Percentiles rank a stretch among this genome's conserved stretches.
Conservation (phyloP, 2,797 vertebrate genomes). For the Mus caroli region DNA sequence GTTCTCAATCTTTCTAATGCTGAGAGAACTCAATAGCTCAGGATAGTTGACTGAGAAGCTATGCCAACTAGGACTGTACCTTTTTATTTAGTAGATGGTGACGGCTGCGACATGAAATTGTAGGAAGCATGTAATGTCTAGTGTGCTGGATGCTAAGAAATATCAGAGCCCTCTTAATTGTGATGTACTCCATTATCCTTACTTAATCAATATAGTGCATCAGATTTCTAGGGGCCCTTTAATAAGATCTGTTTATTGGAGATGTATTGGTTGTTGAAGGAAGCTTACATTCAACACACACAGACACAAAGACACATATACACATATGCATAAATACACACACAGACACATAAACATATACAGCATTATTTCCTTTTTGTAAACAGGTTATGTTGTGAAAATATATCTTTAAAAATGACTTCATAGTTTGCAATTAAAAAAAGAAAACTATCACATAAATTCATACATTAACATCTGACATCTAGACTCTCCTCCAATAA, state of each 20-base stretch:
- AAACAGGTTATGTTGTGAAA: neutral
- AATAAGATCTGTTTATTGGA: conserved; percentile 25
- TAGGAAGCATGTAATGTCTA: neutral
- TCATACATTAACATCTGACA: neutral
- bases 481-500: neutral
- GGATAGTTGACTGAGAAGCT: neutral
- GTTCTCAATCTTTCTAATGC: neutral
- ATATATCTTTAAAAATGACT: conserved; percentile 1
- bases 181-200: conserved; percentile 7
- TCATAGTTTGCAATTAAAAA: conserved; percentile 24
- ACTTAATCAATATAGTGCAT: neutral
- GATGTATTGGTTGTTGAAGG: neutral
- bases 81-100: conserved; percentile 11
- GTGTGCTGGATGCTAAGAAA: neutral
- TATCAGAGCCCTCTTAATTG: conserved; percentile 19
- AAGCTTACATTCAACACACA: neutral
- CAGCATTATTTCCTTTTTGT: neutral
- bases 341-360: neutral
- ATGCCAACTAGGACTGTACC: neutral
- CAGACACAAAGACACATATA: neutral
- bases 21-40: neutral
- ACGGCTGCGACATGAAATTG: neutral
- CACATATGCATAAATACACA: neutral
- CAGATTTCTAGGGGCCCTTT: conserved; percentile 46
- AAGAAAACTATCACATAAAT: neutral